Conservation (phyloP, 2,888 invertebrate genomes). For the Drosophila lacicola region DNA sequence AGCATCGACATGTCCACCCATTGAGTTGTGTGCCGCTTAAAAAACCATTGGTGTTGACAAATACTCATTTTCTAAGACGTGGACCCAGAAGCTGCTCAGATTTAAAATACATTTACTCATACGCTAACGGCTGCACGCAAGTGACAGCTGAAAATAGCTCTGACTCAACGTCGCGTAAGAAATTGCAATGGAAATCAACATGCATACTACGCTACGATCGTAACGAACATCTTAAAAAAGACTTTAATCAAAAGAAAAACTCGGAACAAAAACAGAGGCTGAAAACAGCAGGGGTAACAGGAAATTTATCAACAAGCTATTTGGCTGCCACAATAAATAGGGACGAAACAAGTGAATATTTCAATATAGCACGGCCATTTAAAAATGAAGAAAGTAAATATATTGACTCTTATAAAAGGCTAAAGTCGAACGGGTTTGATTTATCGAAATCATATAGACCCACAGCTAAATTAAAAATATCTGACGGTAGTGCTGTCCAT, state of each 20-base stretch:
- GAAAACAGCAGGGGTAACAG: background rate
- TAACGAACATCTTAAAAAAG: constrained; percentile 74
- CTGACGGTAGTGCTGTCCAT: constrained; percentile 29
- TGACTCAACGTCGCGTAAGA: constrained; percentile 17
- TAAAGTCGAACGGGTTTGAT: constrained; percentile 4
- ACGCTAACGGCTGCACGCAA: constrained; percentile 18
- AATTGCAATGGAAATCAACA: constrained; percentile 28
- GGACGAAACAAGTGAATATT: constrained; percentile 28
- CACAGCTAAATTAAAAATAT: constrained; percentile 16
- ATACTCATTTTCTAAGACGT: constrained; percentile 5
- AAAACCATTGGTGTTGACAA: constrained; percentile 12
- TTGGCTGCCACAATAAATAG: background rate
- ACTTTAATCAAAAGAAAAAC: constrained; percentile 19
- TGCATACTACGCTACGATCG: constrained; percentile 79
- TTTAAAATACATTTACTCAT: constrained; percentile 6
- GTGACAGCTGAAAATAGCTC: constrained; percentile 51
- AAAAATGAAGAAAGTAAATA: background rate
- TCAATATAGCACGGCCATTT: background rate
- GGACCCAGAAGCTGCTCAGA: constrained; percentile 34
- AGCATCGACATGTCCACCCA: constrained; percentile 12
- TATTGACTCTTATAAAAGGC: constrained; percentile 1
- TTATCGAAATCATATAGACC: constrained; percentile 3
- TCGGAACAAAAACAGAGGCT: constrained; percentile 7
- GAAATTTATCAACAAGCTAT: background rate
- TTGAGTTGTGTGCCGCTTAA: background rate